Percentiles rank a stretch among this genome's conserved stretches.
These are phyloP conservation scores for Sparus aurata DNA, from an alignment of 2,797 vertebrate genomes.

Conservation along the genomic window DNA sequence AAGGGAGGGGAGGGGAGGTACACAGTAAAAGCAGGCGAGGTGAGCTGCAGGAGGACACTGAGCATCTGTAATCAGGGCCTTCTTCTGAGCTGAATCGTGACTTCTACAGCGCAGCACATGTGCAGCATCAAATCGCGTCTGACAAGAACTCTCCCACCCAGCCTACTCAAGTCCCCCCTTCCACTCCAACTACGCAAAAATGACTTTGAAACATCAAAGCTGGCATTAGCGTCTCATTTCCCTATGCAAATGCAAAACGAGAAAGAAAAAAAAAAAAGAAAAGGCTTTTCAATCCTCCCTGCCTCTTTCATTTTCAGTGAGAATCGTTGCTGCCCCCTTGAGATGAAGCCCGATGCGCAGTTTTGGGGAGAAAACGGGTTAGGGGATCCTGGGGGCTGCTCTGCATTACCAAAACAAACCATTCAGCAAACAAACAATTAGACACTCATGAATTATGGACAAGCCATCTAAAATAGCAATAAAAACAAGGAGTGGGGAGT, in stretches of 20 bases:
- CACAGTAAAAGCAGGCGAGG: constrained; percentile 70
- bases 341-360: constrained; percentile 74
- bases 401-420: constrained; percentile 86
- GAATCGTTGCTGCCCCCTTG: constrained; percentile 77
- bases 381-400: constrained; percentile 78
- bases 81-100: constrained; percentile 35
- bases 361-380: constrained; percentile 74
- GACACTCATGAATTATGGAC: constrained; percentile 87
- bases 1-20: constrained; percentile 31
- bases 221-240: constrained; percentile 76
- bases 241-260: constrained; percentile 74
- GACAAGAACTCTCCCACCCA: constrained; percentile 54
- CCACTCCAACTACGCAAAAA: constrained; percentile 63
- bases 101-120: constrained; percentile 44
- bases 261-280: constrained; percentile 35
- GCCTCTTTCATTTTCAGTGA: constrained; percentile 72
- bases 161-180: constrained; percentile 47
- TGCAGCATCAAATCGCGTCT: constrained; percentile 35
- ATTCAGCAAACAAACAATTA: constrained; percentile 88
- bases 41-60: constrained; percentile 59
- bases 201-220: constrained; percentile 78
- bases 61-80: constrained; percentile 38
- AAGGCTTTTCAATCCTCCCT: constrained; percentile 57
- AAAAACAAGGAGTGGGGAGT: constrained; percentile 75
- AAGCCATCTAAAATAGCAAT: constrained; percentile 77